Evolutionary conservation across 1,140 invertebrate species (phyloP).

Genomic region (Diachasmimorpha longicaudata): DNA sequence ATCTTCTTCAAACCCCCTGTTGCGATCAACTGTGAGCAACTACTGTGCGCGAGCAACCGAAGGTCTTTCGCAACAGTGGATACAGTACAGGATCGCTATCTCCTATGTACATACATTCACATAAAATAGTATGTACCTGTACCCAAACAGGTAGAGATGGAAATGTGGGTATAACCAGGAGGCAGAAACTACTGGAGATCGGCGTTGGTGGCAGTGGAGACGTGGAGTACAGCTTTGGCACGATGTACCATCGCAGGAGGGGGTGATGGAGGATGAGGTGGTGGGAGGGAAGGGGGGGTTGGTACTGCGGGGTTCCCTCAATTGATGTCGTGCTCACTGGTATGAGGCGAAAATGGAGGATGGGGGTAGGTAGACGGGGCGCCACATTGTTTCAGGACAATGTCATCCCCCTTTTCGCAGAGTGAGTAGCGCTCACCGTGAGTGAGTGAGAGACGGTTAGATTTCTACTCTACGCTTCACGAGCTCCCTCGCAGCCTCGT

Average conservation of each 20-base stretch:
- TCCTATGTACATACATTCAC: background rate
- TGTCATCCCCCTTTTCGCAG: conserved; percentile 33
- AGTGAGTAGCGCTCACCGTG: too few species aligned
- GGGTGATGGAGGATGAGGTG: background rate
- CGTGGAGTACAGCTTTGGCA: background rate
- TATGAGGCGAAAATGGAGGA: conserved; percentile 16
- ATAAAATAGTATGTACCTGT: background rate
- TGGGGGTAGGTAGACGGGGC: conserved; percentile 18
- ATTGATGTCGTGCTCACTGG: conserved; percentile 35
- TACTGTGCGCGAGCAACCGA: conserved; percentile 2
- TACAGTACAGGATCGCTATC: background rate
- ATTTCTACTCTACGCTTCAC: conserved; percentile 20
- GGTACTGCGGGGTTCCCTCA: conserved; percentile 16
- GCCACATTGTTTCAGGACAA: conserved; percentile 41
- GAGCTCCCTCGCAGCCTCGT: conserved; percentile 47
- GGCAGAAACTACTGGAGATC: background rate
- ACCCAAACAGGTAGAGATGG: conserved; percentile 6
- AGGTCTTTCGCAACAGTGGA: conserved; percentile 12
- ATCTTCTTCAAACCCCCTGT: background rate
- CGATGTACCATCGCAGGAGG: too few species aligned
- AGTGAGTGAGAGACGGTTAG: conserved; percentile 7
- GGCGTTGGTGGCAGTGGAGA: background rate
- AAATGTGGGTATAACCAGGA: background rate
- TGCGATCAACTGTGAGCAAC: conserved; percentile 5
- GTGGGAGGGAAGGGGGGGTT: background rate